phyloP scores from a whole-genome alignment of 1,140 invertebrate genomes.

The Scaptomyza hsui region DNA sequence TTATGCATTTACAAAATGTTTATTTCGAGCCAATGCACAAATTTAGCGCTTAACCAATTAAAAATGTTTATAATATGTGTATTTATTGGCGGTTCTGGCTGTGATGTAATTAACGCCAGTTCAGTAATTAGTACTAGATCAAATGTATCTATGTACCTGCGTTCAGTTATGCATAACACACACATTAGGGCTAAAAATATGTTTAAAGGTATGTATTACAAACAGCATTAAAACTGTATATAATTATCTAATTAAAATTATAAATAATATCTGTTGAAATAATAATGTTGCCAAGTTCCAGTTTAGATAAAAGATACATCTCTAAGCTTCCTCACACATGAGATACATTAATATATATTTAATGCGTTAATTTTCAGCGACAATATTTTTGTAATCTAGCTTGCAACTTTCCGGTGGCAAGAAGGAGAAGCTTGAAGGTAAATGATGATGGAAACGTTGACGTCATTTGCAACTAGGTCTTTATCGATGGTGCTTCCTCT shows the following conservation, averaged over 20 bases:
- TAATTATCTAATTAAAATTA: too few relatives aligned
- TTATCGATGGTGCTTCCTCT: conserved; percentile 42
- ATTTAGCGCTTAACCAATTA: conserved; percentile 11
- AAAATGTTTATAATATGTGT: conserved; percentile 9
- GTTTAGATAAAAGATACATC: conserved; percentile 42
- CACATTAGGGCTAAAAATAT: conserved; percentile 3
- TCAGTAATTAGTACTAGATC: conserved; percentile 23
- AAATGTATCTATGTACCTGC: too few relatives aligned
- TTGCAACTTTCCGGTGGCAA: conserved; percentile 11
- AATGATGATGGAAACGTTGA: conserved; percentile 43
- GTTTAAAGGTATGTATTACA: too few relatives aligned
- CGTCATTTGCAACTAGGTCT: conserved; percentile 41
- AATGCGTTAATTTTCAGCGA: conserved; percentile 71
- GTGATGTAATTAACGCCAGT: conserved; percentile 16
- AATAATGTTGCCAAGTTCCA: conserved; percentile 13
- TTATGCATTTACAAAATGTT: too few relatives aligned
- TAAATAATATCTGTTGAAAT: not conserved
- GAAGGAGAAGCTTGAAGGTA: not conserved
- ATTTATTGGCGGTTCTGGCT: not conserved
- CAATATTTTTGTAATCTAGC: conserved; percentile 69
- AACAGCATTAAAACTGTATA: too few relatives aligned
- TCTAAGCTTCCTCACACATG: not conserved
- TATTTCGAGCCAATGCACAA: not conserved
- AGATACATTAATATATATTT: conserved; percentile 54
- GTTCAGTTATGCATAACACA: not conserved